Evolutionary conservation across 2,797 vertebrate species (phyloP).

Genomic region (Stomatorhinus walkeri): DNA sequence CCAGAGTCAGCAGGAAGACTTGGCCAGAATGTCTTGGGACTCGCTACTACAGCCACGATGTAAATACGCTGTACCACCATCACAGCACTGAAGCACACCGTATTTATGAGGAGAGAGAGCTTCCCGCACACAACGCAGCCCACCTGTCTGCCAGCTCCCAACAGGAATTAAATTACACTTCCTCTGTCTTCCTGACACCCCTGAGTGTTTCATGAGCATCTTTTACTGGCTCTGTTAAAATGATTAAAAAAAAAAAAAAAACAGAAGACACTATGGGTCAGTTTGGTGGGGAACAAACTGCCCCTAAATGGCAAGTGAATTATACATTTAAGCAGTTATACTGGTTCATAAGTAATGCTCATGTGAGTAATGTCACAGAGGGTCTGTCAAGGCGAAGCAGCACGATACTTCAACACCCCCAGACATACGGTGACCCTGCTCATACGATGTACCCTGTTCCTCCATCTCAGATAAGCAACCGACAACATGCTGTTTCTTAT

Average conservation of each 20-base stretch:
- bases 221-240: not conserved
- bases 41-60: not conserved
- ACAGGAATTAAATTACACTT: not conserved
- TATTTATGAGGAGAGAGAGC: not conserved
- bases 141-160: not conserved
- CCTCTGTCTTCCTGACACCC: not conserved
- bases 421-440: not conserved
- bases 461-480: not conserved
- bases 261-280: not conserved
- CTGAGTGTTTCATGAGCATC: not conserved
- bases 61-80: not conserved
- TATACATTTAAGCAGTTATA: not conserved
- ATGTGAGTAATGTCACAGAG: not conserved
- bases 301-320: not conserved
- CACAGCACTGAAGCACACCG: not conserved
- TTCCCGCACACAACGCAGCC: not conserved
- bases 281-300: not conserved
- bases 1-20: not conserved
- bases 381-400: not conserved
- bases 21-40: not conserved
- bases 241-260: not conserved
- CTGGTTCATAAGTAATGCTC: not conserved
- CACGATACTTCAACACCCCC: not conserved
- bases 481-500: not conserved
- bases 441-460: not conserved